Conservation (phyloP, 2,113 vertebrate species). For the Pelecanoides urinatrix region DNA sequence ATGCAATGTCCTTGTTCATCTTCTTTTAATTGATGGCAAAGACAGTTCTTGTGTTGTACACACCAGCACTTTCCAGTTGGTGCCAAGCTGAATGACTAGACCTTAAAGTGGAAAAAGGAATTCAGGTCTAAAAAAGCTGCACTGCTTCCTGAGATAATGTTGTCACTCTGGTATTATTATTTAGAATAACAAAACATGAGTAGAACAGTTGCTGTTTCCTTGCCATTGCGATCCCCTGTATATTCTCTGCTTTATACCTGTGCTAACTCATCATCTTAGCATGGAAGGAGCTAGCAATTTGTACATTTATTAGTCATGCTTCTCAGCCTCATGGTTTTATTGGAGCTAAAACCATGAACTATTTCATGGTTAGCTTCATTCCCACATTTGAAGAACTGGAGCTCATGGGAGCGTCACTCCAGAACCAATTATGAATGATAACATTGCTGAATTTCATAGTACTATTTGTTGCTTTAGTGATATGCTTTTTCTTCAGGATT, state of each 20-base stretch:
- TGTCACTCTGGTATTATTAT: neutral
- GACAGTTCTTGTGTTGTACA: neutral
- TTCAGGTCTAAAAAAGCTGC: neutral
- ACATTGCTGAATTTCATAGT: neutral
- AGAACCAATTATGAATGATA: neutral
- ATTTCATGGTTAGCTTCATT: neutral
- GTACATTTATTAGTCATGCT: neutral
- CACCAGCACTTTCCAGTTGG: neutral
- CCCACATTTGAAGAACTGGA: neutral
- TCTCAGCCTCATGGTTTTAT: neutral
- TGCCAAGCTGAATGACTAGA: neutral
- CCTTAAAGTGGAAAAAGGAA: neutral
- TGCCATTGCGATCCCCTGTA: neutral
- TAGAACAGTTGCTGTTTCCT: neutral
- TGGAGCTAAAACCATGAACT: neutral
- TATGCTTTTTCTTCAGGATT: neutral
- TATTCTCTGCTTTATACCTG: neutral
- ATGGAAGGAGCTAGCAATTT: neutral
- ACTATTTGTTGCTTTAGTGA: neutral
- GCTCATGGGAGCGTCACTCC: neutral
- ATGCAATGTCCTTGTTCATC: neutral
- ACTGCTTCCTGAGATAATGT: neutral
- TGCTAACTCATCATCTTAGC: neutral
- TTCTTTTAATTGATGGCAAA: neutral
- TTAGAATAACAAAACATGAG: neutral